These are phyloP conservation scores for Tonatia bakeri DNA, from an alignment of 2,113 vertebrate genomes.

Conservation along the genomic window DNA sequence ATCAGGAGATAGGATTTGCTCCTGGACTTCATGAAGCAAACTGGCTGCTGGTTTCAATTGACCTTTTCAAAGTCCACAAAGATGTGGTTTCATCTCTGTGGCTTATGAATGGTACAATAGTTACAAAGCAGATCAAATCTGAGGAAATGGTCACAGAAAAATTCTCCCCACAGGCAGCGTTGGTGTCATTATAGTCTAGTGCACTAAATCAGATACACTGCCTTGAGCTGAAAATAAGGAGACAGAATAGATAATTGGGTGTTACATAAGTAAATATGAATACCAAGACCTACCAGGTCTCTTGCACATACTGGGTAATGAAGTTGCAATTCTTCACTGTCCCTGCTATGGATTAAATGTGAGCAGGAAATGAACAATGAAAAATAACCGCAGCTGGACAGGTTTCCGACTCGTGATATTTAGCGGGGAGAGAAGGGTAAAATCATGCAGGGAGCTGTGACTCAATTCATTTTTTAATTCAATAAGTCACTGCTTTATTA, in stretches of 20 bases:
- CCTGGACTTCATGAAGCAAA: slow-evolving; percentile 33
- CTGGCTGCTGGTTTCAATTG: slow-evolving; percentile 24
- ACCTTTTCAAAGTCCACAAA: slow-evolving; percentile 47
- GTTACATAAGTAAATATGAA: slow-evolving; percentile 63
- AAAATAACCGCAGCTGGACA: not conserved
- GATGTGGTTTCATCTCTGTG: slow-evolving; percentile 11
- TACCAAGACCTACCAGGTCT: slow-evolving; percentile 42
- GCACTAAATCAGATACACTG: not conserved
- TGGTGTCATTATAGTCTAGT: not conserved
- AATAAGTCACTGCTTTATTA: not conserved
- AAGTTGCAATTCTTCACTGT: not conserved
- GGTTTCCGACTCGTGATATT: not conserved
- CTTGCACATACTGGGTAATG: not conserved
- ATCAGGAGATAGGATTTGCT: slow-evolving; percentile 20
- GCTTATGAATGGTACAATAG: not conserved
- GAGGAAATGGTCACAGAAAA: not conserved
- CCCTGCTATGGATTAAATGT: not conserved
- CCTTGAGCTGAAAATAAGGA: slow-evolving; percentile 30
- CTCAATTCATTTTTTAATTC: not conserved
- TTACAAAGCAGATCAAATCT: not conserved
- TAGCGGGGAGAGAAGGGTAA: not conserved
- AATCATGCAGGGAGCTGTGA: not conserved
- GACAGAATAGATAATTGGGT: slow-evolving; percentile 55
- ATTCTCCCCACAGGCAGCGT: not conserved
- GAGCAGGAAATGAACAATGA: slow-evolving; percentile 11